Base-by-base conservation (phyloP, 1,140 invertebrate genomes). In the Drosophila cardini region DNA sequence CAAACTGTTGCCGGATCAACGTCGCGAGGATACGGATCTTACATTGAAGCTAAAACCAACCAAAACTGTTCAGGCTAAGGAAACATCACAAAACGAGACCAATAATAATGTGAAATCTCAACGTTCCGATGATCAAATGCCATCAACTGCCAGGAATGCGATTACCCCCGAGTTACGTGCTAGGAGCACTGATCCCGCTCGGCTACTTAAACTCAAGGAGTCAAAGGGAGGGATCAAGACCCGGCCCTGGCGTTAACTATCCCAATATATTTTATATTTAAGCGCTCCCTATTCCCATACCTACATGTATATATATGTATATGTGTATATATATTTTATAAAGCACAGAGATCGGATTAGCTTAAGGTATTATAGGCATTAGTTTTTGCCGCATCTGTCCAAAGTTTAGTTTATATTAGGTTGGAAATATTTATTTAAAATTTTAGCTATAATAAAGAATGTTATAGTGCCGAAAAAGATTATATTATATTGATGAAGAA, bases 181-280 rank as follows among this genome's bases (percentile, higher is more conserved):
- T 0, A 30, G 58, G 8, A 36, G 43, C 58, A 30, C 11, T 2
- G 43, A 61, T 4, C 16, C 45, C 16, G 34, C 18, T 7, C 43
- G 26, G 0, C 8, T 48, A 11, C 58, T 48, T n/a, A 63, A 40
- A 18, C 5, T 5, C n/a, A 26, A 26, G 15, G 43, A 46, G 9
- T 0, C 43, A 4, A 46, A 46, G 45, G 45, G 18, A 4, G 3
- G 21, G 5, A 9, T 8, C 2, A 63, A 53, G 4, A 26, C 16
- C 0, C 38, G 10, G 26, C 61, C 61, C 6, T 63, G 61, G 61
- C 61, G 61, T 11, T 62, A 48, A 21, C 0, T 16, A 15, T 3
- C 36, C 36, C 11, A 38, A n/a, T 40, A 40, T 40, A 40, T 40
- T 40, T 40, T 40, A 11, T 40, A 40, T n/a, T 4, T 13, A 5